Conservation (phyloP, 2,113 vertebrate species). For the Paramormyrops kingsleyae region DNA sequence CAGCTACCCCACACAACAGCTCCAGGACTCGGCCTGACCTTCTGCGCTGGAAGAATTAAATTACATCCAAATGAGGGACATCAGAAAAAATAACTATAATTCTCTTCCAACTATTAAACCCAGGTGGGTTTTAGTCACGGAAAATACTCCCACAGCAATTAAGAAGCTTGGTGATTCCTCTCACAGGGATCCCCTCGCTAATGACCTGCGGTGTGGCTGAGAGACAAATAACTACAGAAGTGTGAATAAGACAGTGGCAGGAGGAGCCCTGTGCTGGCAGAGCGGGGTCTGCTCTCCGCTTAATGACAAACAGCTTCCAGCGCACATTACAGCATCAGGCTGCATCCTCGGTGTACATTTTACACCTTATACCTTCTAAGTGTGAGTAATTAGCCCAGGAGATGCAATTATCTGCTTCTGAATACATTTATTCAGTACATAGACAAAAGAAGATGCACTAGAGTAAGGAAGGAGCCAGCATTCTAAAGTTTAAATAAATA, state of each 20-base stretch:
- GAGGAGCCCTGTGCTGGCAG: not conserved
- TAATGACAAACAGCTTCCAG: not conserved
- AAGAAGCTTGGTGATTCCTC: constrained; percentile 50
- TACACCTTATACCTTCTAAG: not conserved
- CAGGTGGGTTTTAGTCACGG: constrained; percentile 29
- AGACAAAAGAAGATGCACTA: not conserved
- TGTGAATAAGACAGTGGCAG: not conserved
- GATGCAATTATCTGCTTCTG: not conserved
- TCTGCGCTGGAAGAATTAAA: constrained; percentile 10
- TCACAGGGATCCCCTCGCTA: constrained; percentile 47
- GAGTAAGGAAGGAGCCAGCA: not conserved
- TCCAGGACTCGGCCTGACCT: not conserved
- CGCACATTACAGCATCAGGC: not conserved
- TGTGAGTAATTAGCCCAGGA: not conserved
- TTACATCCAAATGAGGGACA: constrained; percentile 2
- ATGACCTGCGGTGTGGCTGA: constrained; percentile 23
- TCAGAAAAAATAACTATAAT: not conserved
- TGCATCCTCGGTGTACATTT: not conserved
- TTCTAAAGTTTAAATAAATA: not conserved
- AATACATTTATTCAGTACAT: not conserved
- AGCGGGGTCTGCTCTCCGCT: not conserved
- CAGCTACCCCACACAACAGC: not conserved
- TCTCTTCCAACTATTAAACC: constrained; percentile 43
- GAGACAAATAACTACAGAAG: constrained; percentile 21
- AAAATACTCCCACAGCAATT: constrained; percentile 70